Evolutionary conservation across 2,113 vertebrate species (phyloP).

Genomic region (Kryptolebias marmoratus): DNA sequence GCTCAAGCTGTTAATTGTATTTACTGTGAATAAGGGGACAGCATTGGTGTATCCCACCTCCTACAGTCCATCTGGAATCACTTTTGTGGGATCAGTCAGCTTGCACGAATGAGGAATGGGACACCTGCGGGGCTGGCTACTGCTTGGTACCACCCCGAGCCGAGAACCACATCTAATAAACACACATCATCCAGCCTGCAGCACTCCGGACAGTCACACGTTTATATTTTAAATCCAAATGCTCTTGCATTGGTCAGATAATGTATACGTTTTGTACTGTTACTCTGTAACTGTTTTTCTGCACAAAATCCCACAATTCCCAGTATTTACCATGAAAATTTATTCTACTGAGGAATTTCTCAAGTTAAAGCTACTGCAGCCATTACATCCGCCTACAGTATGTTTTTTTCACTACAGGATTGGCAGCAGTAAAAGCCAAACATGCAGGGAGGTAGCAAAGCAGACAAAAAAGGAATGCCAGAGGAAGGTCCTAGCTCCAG

Average conservation of each 20-base stretch:
- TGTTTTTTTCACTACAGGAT: slow-evolving; percentile 33
- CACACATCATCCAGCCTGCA: slow-evolving; percentile 35
- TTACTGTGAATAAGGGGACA: slow-evolving; percentile 67
- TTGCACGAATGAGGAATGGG: slow-evolving; percentile 73
- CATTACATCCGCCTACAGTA: background rate
- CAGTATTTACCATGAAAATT: slow-evolving; percentile 22
- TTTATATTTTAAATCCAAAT: slow-evolving; percentile 53
- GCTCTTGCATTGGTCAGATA: slow-evolving; percentile 34
- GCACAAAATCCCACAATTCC: slow-evolving; percentile 15
- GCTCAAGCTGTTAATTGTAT: slow-evolving; percentile 77
- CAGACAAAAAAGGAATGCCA: slow-evolving; percentile 63
- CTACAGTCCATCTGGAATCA: slow-evolving; percentile 78
- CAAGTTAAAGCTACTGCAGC: slow-evolving; percentile 19
- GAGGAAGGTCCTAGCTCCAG: slow-evolving; percentile 55
- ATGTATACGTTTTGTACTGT: slow-evolving; percentile 22
- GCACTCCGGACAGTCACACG: slow-evolving; percentile 35
- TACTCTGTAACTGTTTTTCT: slow-evolving; percentile 32
- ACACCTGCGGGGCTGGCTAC: slow-evolving; percentile 74
- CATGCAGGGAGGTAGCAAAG: slow-evolving; percentile 52
- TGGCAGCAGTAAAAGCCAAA: slow-evolving; percentile 42
- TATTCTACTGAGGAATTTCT: background rate
- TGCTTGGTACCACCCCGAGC: slow-evolving; percentile 58
- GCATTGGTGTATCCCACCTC: slow-evolving; percentile 69
- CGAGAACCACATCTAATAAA: slow-evolving; percentile 52
- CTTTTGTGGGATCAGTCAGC: slow-evolving; percentile 75